Evolutionary conservation across 2,888 invertebrate species (phyloP).

Genomic region (Drosophila mimetica): DNA sequence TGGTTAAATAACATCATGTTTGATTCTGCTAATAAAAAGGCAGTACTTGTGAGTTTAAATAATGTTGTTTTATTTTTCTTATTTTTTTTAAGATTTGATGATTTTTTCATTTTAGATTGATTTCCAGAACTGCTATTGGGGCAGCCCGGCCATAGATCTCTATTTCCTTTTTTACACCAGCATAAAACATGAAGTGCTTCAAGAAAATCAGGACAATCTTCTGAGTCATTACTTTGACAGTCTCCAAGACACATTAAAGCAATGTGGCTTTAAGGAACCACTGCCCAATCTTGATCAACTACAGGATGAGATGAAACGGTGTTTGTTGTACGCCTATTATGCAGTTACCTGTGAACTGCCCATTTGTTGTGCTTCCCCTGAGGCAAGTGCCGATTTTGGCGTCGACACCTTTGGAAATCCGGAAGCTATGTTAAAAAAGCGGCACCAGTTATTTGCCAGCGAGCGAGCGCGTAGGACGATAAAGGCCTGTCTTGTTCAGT

Average conservation of each 20-base stretch:
- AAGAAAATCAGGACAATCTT: slow-evolving; percentile 62
- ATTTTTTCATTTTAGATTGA: slow-evolving; percentile 69
- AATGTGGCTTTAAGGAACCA: slow-evolving; percentile 26
- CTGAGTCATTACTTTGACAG: slow-evolving; percentile 67
- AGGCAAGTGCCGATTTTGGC: slow-evolving; percentile 58
- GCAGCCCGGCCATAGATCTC: slow-evolving; percentile 82
- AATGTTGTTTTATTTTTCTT: no score
- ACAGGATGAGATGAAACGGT: slow-evolving; percentile 64
- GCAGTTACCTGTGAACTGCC: slow-evolving; percentile 72
- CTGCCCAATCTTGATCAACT: slow-evolving; percentile 66
- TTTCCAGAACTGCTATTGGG: slow-evolving; percentile 79
- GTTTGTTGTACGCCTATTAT: slow-evolving; percentile 75
- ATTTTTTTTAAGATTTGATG: not conserved
- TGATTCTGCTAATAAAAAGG: slow-evolving; percentile 39
- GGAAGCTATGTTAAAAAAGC: slow-evolving; percentile 58
- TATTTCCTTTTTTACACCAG: slow-evolving; percentile 82
- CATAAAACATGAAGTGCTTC: slow-evolving; percentile 70
- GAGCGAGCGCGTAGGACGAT: slow-evolving; percentile 66
- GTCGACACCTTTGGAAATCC: slow-evolving; percentile 57
- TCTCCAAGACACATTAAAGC: slow-evolving; percentile 61
- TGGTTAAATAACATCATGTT: slow-evolving; percentile 84
- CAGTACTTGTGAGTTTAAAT: slow-evolving; percentile 65
- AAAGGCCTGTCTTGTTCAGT: slow-evolving; percentile 63
- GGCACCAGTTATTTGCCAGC: slow-evolving; percentile 64
- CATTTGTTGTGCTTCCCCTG: slow-evolving; percentile 66